Conservation (phyloP, 2,113 vertebrate species). For the Myrmophylax atrothorax region DNA sequence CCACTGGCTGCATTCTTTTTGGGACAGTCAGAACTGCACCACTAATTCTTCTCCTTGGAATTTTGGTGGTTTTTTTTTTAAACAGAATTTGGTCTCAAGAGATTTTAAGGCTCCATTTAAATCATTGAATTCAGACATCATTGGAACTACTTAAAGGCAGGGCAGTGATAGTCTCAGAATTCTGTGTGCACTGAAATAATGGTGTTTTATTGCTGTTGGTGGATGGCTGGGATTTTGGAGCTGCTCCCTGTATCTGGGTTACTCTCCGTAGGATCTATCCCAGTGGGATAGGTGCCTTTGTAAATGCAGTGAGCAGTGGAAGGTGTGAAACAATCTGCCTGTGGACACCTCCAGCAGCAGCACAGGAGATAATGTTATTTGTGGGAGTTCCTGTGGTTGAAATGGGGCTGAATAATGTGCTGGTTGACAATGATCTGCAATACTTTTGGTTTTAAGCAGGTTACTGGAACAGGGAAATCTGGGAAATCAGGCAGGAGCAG, state of each 20-base stretch:
- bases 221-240: not conserved
- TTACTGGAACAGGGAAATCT: not conserved
- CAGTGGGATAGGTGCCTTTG: not conserved
- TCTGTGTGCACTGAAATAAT: not conserved
- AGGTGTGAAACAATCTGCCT: not conserved
- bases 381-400: not conserved
- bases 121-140: not conserved
- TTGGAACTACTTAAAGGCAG: not conserved
- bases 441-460: not conserved
- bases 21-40: not conserved
- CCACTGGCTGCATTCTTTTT: not conserved
- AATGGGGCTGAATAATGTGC: not conserved
- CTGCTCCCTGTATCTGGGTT: not conserved
- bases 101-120: constrained; percentile 3
- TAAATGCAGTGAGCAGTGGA: not conserved
- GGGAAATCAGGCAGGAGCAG: not conserved
- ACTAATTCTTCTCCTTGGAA: not conserved
- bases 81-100: not conserved
- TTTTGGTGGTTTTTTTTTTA: not conserved
- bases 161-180: not conserved
- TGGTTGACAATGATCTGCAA: not conserved
- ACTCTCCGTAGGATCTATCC: not conserved
- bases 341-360: not conserved
- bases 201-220: not conserved
- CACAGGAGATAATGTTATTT: not conserved